phyloP scores from a whole-genome alignment of 2,113 vertebrate species.

The Channa argus region DNA sequence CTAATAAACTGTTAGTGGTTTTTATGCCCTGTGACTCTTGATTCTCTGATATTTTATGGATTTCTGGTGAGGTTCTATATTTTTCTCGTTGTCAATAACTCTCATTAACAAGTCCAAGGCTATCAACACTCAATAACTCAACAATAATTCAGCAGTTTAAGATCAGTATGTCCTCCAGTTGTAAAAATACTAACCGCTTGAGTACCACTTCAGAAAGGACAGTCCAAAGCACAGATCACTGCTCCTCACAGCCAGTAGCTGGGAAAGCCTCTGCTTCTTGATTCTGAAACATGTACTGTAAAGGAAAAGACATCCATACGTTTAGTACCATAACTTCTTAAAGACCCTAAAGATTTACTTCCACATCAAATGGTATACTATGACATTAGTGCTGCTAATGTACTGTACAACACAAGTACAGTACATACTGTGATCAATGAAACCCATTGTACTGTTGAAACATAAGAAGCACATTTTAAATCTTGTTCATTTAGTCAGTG shows the following conservation, averaged over 20 bases:
- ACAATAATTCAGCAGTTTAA: too few relatives aligned
- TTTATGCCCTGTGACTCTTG: too few relatives aligned
- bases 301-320: slow-evolving; percentile 20
- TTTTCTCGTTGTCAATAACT: background rate
- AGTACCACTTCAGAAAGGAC: slow-evolving; percentile 18
- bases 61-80: too few relatives aligned
- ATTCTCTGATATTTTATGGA: too few relatives aligned
- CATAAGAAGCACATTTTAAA: too few relatives aligned
- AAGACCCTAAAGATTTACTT: background rate
- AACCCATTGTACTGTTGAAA: too few relatives aligned
- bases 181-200: too few relatives aligned
- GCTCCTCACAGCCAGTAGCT: slow-evolving; percentile 76
- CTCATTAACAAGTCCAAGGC: too few relatives aligned
- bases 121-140: too few relatives aligned
- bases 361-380: background rate
- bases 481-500: too few relatives aligned
- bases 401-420: background rate
- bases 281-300: slow-evolving; percentile 84
- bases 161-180: too few relatives aligned
- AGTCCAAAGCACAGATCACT: slow-evolving; percentile 56
- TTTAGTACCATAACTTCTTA: background rate
- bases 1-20: too few relatives aligned
- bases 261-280: slow-evolving; percentile 79
- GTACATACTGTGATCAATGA: background rate
- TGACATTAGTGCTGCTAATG: background rate